Percentiles rank a stretch among this genome's conserved stretches.
Conservation (phyloP, 2,113 vertebrate species). For the Brachirus orientalis region DNA sequence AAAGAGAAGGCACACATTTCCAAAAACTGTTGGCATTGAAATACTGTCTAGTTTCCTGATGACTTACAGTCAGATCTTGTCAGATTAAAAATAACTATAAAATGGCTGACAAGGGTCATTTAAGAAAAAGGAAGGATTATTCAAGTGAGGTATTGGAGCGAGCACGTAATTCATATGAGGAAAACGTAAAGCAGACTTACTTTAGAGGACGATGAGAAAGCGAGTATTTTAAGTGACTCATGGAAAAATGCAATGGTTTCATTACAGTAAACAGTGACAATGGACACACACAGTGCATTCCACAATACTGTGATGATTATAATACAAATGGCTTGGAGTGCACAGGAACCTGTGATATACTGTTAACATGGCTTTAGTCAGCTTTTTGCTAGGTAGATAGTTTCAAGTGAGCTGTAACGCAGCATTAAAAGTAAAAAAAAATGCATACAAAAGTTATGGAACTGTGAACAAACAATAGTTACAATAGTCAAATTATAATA, state of each 20-base stretch:
- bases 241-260: conserved; percentile 53
- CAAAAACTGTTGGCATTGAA: conserved; percentile 73
- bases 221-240: conserved; percentile 59
- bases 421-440: conserved; percentile 39
- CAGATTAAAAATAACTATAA: conserved; percentile 72
- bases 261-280: conserved; percentile 58
- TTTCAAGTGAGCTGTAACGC: conserved; percentile 42
- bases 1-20: conserved; percentile 79
- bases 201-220: conserved; percentile 30
- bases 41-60: conserved; percentile 72
- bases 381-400: conserved; percentile 64
- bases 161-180: conserved; percentile 53
- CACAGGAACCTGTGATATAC: conserved; percentile 64
- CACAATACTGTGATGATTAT: conserved; percentile 60
- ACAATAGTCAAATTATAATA: background rate
- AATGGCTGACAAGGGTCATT: conserved; percentile 65
- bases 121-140: conserved; percentile 60
- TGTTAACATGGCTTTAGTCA: conserved; percentile 68
- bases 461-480: background rate
- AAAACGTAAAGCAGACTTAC: conserved; percentile 40
- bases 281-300: conserved; percentile 60
- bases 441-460: conserved; percentile 52
- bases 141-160: conserved; percentile 70
- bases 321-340: conserved; percentile 74
- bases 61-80: conserved; percentile 61